phyloP scores from a whole-genome alignment of 2,888 invertebrate genomes.

The Orchesellides sinensis region DNA sequence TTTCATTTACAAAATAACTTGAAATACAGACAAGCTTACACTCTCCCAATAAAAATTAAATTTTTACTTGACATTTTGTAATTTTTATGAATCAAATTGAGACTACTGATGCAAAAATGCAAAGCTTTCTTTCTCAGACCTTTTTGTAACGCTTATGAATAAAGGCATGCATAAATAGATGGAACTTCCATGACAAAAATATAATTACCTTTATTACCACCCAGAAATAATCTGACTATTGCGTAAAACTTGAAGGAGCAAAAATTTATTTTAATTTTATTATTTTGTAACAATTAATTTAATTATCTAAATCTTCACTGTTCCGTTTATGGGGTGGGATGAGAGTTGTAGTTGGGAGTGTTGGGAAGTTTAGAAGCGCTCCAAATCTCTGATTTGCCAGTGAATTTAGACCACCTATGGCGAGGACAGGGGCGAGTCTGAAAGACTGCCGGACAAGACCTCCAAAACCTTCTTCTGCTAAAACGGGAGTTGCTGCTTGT shows the following conservation, averaged over 20 bases:
- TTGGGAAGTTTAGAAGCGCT: slow-evolving; percentile 40
- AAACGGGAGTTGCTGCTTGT: slow-evolving; percentile 29
- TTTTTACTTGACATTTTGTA: too few relatives aligned
- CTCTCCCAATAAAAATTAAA: neutral
- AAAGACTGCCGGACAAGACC: slow-evolving; percentile 43
- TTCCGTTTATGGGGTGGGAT: slow-evolving; percentile 41
- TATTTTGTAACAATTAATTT: neutral
- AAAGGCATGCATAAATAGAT: too few relatives aligned
- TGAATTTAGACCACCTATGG: slow-evolving; percentile 29
- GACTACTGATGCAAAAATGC: too few relatives aligned
- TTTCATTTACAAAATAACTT: too few relatives aligned
- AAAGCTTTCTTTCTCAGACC: too few relatives aligned
- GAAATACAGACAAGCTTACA: neutral
- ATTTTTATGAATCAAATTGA: too few relatives aligned
- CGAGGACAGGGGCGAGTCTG: slow-evolving; percentile 20
- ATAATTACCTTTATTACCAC: too few relatives aligned
- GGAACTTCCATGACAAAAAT: too few relatives aligned
- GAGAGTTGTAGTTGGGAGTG: slow-evolving; percentile 42
- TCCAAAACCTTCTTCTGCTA: slow-evolving; percentile 46
- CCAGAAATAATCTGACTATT: too few relatives aligned
- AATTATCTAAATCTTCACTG: neutral
- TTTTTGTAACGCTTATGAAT: too few relatives aligned
- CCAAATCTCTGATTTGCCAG: slow-evolving; percentile 36
- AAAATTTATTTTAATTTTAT: too few relatives aligned
- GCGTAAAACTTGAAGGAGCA: too few relatives aligned